Evolutionary conservation across 2,113 vertebrate species (phyloP).

Genomic region (Zonotrichia leucophrys): DNA sequence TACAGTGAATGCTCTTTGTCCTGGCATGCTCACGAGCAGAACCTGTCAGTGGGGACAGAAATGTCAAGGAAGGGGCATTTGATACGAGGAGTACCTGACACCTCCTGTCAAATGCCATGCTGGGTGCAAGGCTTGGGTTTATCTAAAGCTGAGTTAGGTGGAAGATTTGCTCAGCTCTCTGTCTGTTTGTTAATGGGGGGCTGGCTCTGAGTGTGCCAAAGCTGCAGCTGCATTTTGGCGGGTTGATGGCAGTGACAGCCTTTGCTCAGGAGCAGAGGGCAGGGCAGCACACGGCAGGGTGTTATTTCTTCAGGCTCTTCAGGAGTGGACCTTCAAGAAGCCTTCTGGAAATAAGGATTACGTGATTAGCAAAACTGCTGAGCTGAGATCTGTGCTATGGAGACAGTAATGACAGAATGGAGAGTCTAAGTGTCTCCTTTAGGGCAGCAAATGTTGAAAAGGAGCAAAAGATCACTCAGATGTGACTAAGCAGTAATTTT

Average conservation of each 20-base stretch:
- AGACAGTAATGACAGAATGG: neutral
- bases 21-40: neutral
- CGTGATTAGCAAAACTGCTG: neutral
- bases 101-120: neutral
- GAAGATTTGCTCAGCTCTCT: neutral
- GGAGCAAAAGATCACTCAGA: neutral
- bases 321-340: accelerated
- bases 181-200: accelerated
- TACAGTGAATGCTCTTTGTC: neutral
- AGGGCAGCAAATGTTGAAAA: neutral
- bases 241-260: neutral
- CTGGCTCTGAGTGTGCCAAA: neutral
- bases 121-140: accelerated
- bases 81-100: neutral
- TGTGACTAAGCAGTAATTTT: neutral
- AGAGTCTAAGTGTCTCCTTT: accelerated
- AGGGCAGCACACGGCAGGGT: neutral
- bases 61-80: neutral
- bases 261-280: neutral
- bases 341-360: neutral
- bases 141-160: neutral
- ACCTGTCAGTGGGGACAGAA: neutral
- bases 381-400: neutral
- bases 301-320: neutral
- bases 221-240: neutral